Evolutionary conservation across 2,113 vertebrate genomes (phyloP).

Genomic region (Phyllopteryx taeniolatus): DNA sequence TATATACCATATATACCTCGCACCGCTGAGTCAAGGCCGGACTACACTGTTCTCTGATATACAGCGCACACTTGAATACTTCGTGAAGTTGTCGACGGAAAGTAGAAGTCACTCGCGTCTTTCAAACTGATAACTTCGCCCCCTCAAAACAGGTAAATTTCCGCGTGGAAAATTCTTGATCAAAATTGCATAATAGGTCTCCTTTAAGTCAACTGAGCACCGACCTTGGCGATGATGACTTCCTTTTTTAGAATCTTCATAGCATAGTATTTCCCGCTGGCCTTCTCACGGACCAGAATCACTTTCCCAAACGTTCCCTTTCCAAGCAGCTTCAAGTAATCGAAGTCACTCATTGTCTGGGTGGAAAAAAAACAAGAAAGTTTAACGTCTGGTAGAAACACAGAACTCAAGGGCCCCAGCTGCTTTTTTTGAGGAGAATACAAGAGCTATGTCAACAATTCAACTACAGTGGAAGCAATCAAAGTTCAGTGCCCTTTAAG

Average conservation of each 20-base stretch:
- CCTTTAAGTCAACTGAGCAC: not conserved
- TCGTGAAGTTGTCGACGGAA: too few species aligned
- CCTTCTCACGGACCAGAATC: constrained; percentile 96
- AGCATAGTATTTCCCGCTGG: constrained; percentile 96
- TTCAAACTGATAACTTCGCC: too few species aligned
- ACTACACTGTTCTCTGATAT: too few species aligned
- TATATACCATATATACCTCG: too few species aligned
- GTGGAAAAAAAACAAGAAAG: not conserved
- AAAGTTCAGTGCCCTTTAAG: too few species aligned
- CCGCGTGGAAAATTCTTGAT: too few species aligned
- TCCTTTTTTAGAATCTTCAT: constrained; percentile 99
- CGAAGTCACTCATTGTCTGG: constrained; percentile 99
- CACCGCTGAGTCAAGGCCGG: too few species aligned
- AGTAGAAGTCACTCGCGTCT: too few species aligned
- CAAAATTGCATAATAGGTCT: too few species aligned
- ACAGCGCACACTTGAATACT: too few species aligned
- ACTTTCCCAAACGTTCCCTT: constrained; percentile 99
- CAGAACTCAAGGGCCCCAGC: not conserved
- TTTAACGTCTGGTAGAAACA: not conserved
- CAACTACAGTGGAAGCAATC: not conserved
- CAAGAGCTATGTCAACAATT: not conserved
- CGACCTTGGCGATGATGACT: constrained; percentile 98
- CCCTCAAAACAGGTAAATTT: too few species aligned
- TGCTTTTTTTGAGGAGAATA: not conserved
- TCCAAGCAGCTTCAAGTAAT: constrained; percentile 97